Evolutionary conservation across 1,140 invertebrate species (phyloP).

Genomic region (Eriosoma lanigerum): DNA sequence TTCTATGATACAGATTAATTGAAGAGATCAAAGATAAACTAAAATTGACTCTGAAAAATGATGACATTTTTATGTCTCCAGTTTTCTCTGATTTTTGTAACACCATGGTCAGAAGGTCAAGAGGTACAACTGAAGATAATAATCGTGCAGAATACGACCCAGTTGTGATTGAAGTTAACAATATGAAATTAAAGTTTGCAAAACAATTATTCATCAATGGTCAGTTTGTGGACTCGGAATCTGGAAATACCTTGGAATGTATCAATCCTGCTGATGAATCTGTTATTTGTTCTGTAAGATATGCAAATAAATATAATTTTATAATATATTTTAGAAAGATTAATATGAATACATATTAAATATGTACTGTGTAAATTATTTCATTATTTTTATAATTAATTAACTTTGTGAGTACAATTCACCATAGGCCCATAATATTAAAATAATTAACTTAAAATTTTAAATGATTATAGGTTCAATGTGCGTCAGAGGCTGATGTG

Average conservation of each 20-base stretch:
- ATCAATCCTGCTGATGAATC: conserved; percentile 87
- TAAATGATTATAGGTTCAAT: conserved; percentile 65
- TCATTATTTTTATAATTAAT: background rate
- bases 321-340: background rate
- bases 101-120: conserved; percentile 66
- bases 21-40: conserved; percentile 89
- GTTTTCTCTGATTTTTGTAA: conserved; percentile 79
- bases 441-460: background rate
- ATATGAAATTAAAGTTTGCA: conserved; percentile 80
- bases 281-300: conserved; percentile 69
- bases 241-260: conserved; percentile 65
- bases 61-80: conserved; percentile 91
- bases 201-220: conserved; percentile 90
- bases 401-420: background rate
- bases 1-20: conserved; percentile 66
- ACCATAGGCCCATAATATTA: no score
- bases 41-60: conserved; percentile 77
- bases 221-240: conserved; percentile 79
- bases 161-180: conserved; percentile 77
- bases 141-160: conserved; percentile 68
- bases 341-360: background rate
- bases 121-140: conserved; percentile 64
- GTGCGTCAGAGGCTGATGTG: conserved; percentile 77
- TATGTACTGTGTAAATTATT: background rate
- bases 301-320: background rate